phyloP scores from a whole-genome alignment of 1,140 invertebrate species.

The Drosophila sproati region DNA sequence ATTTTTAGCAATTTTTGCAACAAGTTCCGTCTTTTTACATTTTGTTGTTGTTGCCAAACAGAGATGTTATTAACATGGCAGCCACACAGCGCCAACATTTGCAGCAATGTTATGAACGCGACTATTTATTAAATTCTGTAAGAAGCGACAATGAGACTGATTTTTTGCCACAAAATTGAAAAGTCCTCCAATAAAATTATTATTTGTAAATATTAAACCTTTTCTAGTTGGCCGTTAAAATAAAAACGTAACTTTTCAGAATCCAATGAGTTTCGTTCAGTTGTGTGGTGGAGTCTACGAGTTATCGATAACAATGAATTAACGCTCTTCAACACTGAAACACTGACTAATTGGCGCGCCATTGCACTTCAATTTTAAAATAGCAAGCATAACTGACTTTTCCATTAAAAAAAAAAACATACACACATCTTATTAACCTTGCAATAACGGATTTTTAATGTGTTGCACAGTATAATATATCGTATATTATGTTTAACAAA shows the following conservation, averaged over 20 bases:
- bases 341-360: not conserved
- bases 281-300: not conserved
- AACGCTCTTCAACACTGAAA: not conserved
- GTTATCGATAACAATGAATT: not conserved
- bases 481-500: conserved; percentile 63
- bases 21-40: conserved; percentile 79
- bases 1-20: conserved; percentile 64
- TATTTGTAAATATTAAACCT: too few relatives aligned
- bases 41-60: conserved; percentile 61
- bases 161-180: too few relatives aligned
- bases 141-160: too few relatives aligned
- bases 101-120: conserved; percentile 9
- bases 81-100: conserved; percentile 8
- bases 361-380: not conserved
- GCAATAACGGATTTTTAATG: conserved; percentile 75
- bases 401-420: not conserved
- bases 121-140: not conserved
- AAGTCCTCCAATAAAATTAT: too few relatives aligned
- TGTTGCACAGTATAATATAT: conserved; percentile 72
- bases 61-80: conserved; percentile 39
- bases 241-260: too few relatives aligned
- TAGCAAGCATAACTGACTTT: not conserved
- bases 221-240: too few relatives aligned
- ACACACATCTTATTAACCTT: conserved; percentile 32
- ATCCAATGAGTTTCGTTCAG: not conserved